Evolutionary conservation across 2,888 invertebrate species (phyloP), one percentile per base, ranked within the genome.

Genomic region (Cataglyphis cursor): DNA sequence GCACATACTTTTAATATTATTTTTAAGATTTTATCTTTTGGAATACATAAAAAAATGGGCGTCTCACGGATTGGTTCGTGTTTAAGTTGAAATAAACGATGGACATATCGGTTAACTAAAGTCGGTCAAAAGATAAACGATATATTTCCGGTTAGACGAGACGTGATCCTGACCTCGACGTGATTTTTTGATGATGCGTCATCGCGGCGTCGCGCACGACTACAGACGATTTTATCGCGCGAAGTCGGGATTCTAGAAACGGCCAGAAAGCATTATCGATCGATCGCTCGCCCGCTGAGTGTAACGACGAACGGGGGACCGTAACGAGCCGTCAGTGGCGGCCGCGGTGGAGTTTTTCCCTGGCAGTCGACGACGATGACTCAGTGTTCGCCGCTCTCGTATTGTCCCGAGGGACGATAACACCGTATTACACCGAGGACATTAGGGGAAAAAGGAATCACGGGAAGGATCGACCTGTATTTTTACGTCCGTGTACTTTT

Each of bases 371-470:
- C 81, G 80, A 81, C 82, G 84, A 70, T 89, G 89, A 89, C 86
- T 89, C 89, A 89, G 6, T n/a, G 38, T 35, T 81, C 87, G 74
- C 82, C 70, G 59, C 44, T 76, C 51, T 51, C 75, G 82, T 83
- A 89, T 83, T 81, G 86, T 88, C 87, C 81, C 82, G 9, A 38
- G 85, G 85, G 86, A 88, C 70, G 70, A 73, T 78, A 86, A 86
- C 81, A 72, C 61, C 21, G 44, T 65, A 68, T 82, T 78, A 78
- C 75, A 76, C 18, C 76, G 68, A 78, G 68, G 15, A 70, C 44
- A 51, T 68, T 62, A 48, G 48, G 41, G 18, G 51, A 76, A 66
- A 15, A 68, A 61, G 62, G 15, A 82, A 82, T 82, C 68, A 82
- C 76, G 51, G 51, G 44, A 44, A 78, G 41, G 31, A 31, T 59